Base-by-base conservation (phyloP, 2,888 invertebrate genomes). In the Stramonita haemastoma region DNA sequence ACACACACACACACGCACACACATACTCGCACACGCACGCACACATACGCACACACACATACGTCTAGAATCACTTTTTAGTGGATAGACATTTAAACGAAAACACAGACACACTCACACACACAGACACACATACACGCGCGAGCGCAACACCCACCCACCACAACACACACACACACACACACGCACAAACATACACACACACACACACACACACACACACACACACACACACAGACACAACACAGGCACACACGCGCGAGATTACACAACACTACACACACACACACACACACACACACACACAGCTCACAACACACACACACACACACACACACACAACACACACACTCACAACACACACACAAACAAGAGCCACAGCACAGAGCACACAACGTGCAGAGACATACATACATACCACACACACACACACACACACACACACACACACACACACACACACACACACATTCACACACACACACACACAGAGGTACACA, bases 121-220 rank as follows among this genome's bases (percentile, higher is more conserved):
- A 84, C 83, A 56, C 83, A 84, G 56, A n/a, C 84, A 84, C 84
- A 57, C 84, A 84, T n/a, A 56, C 84, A 57, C 26, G 46, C 36
- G 17, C 46, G 46, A 46, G 46, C 36, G 0, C 83, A 83, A 73
- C 73, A 73, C 36, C 5, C 36, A 81, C 19, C 5, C 36, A 46
- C 46, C 11, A 36, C 57, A 57, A 57, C 57, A 56, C 56, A 57
- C 84, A 57, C 84, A 84, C 84, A n/a, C 11, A 83, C 46, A 83
- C 46, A 83, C 22, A 46, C 83, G 46, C 46, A 36, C 46, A 83
- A 1, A 46, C 46, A 46, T n/a, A 83, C 46, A 36, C 36, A 83
- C 83, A 83, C 46, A 83, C 83, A 83, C 79, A 79, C 79, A 79
- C 79, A 79, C 79, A 79, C 79, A 79, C 79, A 79, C 79, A 79